Percentiles rank a stretch among this genome's conserved stretches.
phyloP scores from a whole-genome alignment of 2,113 vertebrate genomes.

The Rhodinocichla rosea region DNA sequence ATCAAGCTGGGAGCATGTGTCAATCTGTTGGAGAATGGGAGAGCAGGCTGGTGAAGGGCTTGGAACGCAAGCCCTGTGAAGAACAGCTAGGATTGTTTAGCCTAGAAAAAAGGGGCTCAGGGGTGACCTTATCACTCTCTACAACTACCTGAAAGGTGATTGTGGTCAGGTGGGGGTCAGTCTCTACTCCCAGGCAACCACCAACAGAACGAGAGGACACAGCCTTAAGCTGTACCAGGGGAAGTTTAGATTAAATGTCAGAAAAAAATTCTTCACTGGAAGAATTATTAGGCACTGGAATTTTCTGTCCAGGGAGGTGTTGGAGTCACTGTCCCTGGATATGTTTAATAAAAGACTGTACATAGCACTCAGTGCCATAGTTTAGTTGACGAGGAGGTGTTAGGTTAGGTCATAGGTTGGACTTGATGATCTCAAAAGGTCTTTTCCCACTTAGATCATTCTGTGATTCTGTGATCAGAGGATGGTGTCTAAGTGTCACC shows the following conservation, averaged over 20 bases:
- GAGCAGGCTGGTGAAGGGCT: too few relatives aligned
- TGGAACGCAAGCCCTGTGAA: not conserved
- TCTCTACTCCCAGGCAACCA: not conserved
- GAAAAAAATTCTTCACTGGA: not conserved
- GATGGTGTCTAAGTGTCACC: not conserved
- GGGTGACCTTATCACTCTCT: not conserved
- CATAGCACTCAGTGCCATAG: too few relatives aligned
- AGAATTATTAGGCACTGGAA: too few relatives aligned
- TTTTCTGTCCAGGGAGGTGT: rapidly evolving
- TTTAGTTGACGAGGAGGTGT: not conserved
- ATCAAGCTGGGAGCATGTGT: not conserved
- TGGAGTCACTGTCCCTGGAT: rapidly evolving
- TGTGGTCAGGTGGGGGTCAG: too few relatives aligned
- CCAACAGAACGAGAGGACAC: not conserved
- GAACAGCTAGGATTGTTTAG: not conserved
- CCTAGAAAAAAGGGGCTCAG: not conserved
- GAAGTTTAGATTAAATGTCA: not conserved
- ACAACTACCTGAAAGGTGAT: too few relatives aligned
- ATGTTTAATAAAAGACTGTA: not conserved
- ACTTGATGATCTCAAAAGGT: not conserved
- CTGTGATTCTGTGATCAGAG: not conserved
- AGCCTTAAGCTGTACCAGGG: too few relatives aligned
- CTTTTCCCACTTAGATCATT: not conserved
- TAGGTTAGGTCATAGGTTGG: not conserved
- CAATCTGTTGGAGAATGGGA: not conserved